Percentiles rank a stretch among this genome's conserved stretches.
Conservation (phyloP, 92 coral and sea anemone genomes). For the Zoanthus gigantus region DNA sequence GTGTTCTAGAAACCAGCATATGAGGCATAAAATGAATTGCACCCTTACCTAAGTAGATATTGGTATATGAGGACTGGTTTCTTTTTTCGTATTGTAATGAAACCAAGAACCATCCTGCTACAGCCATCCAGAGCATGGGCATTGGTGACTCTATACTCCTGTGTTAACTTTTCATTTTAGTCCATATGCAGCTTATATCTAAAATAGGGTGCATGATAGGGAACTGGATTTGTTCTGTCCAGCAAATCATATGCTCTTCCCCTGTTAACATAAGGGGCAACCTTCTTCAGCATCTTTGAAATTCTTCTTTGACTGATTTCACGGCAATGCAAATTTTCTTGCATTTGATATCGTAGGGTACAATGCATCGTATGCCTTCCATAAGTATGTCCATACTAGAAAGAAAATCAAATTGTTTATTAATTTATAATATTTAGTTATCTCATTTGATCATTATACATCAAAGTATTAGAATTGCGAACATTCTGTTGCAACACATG, state of each 20-base stretch:
- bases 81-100: slow-evolving; percentile 55
- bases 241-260: slow-evolving; percentile 48
- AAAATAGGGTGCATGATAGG: slow-evolving; percentile 19
- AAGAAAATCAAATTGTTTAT: neutral
- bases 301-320: slow-evolving; percentile 47
- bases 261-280: slow-evolving; percentile 38
- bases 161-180: neutral
- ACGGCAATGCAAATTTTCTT: neutral
- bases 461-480: no score
- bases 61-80: slow-evolving; percentile 53
- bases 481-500: no score
- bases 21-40: no score
- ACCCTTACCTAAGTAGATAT: neutral
- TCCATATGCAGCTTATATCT: neutral
- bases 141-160: neutral
- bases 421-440: no score
- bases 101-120: slow-evolving; percentile 33
- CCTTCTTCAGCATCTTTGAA: slow-evolving; percentile 24
- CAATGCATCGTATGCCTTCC: slow-evolving; percentile 58
- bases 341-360: slow-evolving; percentile 16
- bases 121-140: slow-evolving; percentile 16
- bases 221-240: slow-evolving; percentile 44
- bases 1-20: no score
- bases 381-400: slow-evolving; percentile 54
- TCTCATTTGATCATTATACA: no score